Conservation (phyloP, 2,113 vertebrate genomes). For the Poicephalus meyeri region DNA sequence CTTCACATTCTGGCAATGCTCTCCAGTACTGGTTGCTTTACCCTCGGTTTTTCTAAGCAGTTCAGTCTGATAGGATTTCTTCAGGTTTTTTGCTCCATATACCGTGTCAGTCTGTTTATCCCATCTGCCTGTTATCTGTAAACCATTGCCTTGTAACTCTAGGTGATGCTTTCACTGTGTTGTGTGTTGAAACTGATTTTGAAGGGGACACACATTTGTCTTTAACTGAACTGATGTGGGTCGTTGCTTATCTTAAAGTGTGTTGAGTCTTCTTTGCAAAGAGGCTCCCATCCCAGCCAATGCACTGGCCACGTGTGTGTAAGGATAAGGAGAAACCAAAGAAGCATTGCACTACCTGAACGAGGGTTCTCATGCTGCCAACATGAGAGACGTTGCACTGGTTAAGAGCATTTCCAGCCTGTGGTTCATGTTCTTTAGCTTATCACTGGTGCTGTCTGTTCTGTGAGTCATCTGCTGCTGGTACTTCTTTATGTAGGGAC, state of each 20-base stretch:
- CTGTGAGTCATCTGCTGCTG: neutral
- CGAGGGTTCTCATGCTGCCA: neutral
- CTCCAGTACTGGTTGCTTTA: neutral
- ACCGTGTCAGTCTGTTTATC: neutral
- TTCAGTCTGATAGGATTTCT: neutral
- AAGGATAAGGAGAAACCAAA: neutral
- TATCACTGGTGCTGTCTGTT: neutral
- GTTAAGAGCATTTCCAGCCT: neutral
- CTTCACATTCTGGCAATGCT: neutral
- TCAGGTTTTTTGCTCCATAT: neutral
- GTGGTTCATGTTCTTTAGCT: neutral
- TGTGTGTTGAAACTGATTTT: neutral
- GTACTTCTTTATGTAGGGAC: neutral
- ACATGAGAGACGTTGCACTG: neutral
- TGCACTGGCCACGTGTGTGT: neutral
- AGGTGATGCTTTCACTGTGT: neutral
- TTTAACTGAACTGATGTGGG: neutral
- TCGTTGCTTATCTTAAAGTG: neutral
- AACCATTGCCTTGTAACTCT: neutral
- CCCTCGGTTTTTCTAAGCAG: neutral
- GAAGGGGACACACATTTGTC: neutral
- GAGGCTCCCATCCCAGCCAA: neutral
- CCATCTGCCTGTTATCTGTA: neutral
- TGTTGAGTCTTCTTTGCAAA: neutral
- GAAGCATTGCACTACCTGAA: neutral